Conservation (phyloP, 92 coral and sea anemone genomes). For the Pocillopora meandrina region DNA sequence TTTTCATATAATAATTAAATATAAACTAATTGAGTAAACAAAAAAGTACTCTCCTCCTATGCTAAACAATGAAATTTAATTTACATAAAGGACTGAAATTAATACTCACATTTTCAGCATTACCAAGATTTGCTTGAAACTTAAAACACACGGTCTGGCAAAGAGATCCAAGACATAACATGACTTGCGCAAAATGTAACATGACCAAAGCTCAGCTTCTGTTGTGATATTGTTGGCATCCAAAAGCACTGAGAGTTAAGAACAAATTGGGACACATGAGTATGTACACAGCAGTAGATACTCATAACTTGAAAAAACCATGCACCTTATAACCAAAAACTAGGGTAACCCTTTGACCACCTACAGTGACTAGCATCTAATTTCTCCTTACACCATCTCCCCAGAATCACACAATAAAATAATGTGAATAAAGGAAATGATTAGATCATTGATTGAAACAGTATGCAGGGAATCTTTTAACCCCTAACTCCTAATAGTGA, state of each 20-base stretch:
- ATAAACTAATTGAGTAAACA: not conserved
- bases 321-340: no score
- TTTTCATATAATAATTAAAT: not conserved
- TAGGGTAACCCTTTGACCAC: no score
- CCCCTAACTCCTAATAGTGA: no score
- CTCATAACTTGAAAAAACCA: no score
- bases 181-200: slow-evolving; percentile 68
- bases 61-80: not conserved
- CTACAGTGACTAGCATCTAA: no score
- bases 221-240: slow-evolving; percentile 58
- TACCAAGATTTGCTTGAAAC: slow-evolving; percentile 66
- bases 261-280: not conserved
- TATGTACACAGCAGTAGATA: no score
- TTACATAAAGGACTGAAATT: no score
- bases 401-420: no score
- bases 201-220: slow-evolving; percentile 90
- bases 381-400: no score
- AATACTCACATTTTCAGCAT: slow-evolving; percentile 71
- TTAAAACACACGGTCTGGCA: slow-evolving; percentile 77
- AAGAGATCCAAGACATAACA: slow-evolving; percentile 64
- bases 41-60: not conserved
- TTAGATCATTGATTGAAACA: no score
- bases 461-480: no score
- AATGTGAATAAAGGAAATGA: no score
- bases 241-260: slow-evolving; percentile 58